Base-by-base conservation (phyloP, 2,113 vertebrate genomes). In the Aspiorhynchus laticeps region DNA sequence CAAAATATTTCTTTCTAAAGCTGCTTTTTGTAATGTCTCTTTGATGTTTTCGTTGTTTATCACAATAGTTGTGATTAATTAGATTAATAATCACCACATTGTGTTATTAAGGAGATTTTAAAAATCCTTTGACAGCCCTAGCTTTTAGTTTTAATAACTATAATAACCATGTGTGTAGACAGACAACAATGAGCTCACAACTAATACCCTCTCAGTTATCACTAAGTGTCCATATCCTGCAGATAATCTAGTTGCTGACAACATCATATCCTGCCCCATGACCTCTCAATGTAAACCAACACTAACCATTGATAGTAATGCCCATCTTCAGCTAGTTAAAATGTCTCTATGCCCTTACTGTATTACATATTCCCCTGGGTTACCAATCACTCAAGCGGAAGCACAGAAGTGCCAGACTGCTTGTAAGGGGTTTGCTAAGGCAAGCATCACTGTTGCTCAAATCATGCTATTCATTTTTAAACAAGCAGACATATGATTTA, bases 251-350 rank as follows among this genome's bases (percentile, higher is more conserved):
- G 75, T 74, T 61, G 19, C 38, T 87, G 69, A 84, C 15, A 6
- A 76, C 77, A 88, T 73, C 76, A 74, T 15, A 51, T 88, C 82
- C 69, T 33, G 63, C 1, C 38, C 76, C 17, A 0, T 69, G 56
- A 59, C 85, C 78, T 56, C 24, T 59, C 67, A 10, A 19, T 76
- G 87, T 81, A 88, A 88, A 80, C 83, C 77, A 84, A 88, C 28
- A 88, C 87, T 75, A 80, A 80, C 14, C 38, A 75, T 67, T 48
- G 76, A 81, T 51, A 53, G 36, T 56, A 31, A 80, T 14, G 38
- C 8, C 63, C 43, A 43, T 36, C 38, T 67, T 77, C 86, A 41
- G 51, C 63, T 74, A 59, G 83, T 69, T 67, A 77, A 61, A 85
- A 41, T 31, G 11, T 31, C 41, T 71, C 65, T 51, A 4, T 51